These are phyloP conservation scores for Anguilla rostrata DNA, from an alignment of 2,113 vertebrate genomes.

Conservation along the genomic window DNA sequence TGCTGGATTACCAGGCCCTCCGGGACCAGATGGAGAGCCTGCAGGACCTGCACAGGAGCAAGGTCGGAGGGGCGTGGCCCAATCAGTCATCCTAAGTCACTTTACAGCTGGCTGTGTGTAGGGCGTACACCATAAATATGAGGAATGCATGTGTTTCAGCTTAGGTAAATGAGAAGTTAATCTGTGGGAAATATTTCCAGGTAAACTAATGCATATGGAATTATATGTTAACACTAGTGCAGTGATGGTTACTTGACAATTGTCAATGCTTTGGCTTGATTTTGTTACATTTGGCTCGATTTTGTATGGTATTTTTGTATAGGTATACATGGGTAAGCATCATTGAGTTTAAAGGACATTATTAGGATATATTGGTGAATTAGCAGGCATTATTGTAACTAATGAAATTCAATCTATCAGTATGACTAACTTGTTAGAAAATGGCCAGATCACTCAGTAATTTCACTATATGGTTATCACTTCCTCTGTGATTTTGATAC, in stretches of 20 bases:
- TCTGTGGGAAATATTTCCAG: too few relatives aligned
- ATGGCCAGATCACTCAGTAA: neutral
- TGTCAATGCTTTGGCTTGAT: too few relatives aligned
- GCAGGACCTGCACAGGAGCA: conserved; percentile 53
- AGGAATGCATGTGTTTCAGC: too few relatives aligned
- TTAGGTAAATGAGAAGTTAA: too few relatives aligned
- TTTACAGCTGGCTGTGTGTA: too few relatives aligned
- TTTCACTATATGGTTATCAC: neutral
- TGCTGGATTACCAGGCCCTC: conserved; percentile 56
- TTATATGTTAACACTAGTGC: neutral
- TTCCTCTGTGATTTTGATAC: neutral
- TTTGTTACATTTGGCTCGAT: too few relatives aligned
- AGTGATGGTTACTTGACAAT: too few relatives aligned
- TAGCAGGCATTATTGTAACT: neutral
- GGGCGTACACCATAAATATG: too few relatives aligned
- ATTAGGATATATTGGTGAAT: neutral
- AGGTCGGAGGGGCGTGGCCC: conserved; percentile 35
- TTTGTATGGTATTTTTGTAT: too few relatives aligned
- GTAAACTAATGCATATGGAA: neutral
- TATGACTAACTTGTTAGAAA: neutral
- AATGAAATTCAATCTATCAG: neutral
- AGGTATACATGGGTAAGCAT: neutral
- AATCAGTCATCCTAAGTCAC: too few relatives aligned
- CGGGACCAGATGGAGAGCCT: conserved; percentile 50
- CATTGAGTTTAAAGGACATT: neutral